These are phyloP conservation scores for Chironomus tepperi DNA, from an alignment of 1,140 invertebrate genomes.

Conservation along the genomic window DNA sequence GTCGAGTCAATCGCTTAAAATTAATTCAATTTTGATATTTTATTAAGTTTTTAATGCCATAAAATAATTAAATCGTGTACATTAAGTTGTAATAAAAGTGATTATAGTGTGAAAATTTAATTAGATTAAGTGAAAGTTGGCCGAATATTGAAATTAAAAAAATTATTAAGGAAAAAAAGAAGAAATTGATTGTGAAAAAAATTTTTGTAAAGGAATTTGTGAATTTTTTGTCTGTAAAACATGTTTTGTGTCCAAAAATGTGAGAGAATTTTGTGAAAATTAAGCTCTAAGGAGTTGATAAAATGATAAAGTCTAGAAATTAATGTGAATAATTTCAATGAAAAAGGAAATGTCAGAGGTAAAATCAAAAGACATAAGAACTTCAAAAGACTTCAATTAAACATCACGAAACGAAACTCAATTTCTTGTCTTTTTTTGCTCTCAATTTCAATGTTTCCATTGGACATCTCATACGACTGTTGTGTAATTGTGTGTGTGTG, in stretches of 20 bases:
- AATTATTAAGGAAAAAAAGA: neutral
- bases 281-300: neutral
- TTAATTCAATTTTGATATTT: constrained; percentile 2
- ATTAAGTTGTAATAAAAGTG: neutral
- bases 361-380: neutral
- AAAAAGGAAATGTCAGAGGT: constrained; percentile 9
- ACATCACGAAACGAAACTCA: constrained; percentile 15
- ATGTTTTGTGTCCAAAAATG: neutral
- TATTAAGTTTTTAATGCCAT: constrained; percentile 5
- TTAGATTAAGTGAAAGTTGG: neutral
- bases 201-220: neutral
- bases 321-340: neutral
- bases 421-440: neutral
- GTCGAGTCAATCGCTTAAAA: neutral
- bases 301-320: neutral
- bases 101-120: neutral
- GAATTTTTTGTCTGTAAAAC: too few species aligned
- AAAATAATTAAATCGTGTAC: neutral
- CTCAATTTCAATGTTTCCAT: neutral
- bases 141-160: neutral
- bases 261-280: neutral
- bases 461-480: neutral
- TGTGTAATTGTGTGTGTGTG: neutral
- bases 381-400: constrained; percentile 21
- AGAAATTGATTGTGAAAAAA: neutral